These are phyloP conservation scores for roundworm (Caenorhabditis elegans) DNA, from an alignment of 1,140 invertebrate species.

Conservation along the genomic window DNA sequence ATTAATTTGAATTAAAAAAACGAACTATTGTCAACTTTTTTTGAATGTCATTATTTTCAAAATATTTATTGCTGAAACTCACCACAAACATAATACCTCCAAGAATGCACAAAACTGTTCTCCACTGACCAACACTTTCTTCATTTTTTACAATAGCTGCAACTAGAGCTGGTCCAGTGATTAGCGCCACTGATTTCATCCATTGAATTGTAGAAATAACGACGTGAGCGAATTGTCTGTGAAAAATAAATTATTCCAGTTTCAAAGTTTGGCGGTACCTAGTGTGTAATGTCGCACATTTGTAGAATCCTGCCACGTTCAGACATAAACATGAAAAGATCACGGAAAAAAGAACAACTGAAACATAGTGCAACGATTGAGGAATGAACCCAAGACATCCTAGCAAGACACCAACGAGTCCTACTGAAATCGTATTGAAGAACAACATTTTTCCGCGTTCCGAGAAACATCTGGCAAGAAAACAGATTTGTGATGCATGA, in stretches of 20 bases:
- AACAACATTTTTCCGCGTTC: constrained; percentile 16
- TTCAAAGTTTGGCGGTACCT: neutral
- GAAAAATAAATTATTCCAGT: neutral
- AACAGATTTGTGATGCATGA: neutral
- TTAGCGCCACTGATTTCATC: constrained; percentile 42
- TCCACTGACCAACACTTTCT: constrained; percentile 1
- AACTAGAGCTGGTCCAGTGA: constrained; percentile 27
- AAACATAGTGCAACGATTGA: neutral
- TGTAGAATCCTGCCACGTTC: constrained; percentile 38
- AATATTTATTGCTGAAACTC: neutral
- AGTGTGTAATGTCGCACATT: constrained; percentile 33
- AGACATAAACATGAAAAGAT: constrained; percentile 13
- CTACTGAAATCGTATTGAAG: constrained; percentile 23
- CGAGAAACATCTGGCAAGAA: constrained; percentile 7
- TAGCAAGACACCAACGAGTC: constrained; percentile 3
- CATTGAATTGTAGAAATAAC: constrained; percentile 43
- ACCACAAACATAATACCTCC: constrained; percentile 9
- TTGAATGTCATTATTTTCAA: too few species aligned
- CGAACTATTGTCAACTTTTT: too few species aligned
- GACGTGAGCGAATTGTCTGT: constrained; percentile 39
- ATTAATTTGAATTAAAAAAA: too few species aligned
- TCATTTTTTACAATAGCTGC: constrained; percentile 15
- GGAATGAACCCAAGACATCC: neutral
- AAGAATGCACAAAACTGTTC: neutral
- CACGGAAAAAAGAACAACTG: neutral